Base-by-base conservation (phyloP, 2,113 vertebrate species). In the Cyprinodon brontotheroides region DNA sequence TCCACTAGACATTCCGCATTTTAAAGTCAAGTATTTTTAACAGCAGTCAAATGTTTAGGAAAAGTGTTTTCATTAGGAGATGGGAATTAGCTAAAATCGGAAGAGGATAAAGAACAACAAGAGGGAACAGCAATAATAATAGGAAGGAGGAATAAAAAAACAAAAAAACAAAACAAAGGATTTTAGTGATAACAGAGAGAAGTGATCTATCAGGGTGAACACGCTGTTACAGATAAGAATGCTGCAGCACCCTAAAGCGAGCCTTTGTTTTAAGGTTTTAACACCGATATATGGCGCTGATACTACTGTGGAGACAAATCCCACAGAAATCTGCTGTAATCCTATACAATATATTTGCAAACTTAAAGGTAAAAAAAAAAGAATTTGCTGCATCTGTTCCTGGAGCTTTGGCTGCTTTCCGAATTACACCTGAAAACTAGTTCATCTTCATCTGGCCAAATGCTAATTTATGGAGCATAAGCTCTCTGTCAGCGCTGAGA, bases 391-490 rank as follows among this genome's bases (percentile, higher is more conserved):
- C 22, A 60, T 64, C 74, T 8, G 0, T 73, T 77, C 78, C 77
- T 40, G 8, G 74, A 82, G 70, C 64, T 65, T 61, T 17, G 48
- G 67, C 72, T 20, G 0, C 68, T 77, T 17, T 78, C 64, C 4
- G 41, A 72, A 80, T 70, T 29, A 71, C 15, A 4, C 69, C 75
- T 61, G 48, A 79, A 86, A 88, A 86, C 80, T 83, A 86, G 90
- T 86, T 88, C 89, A 84, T 17, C 83, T 84, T 85, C 80, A 75
- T 82, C 72, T 20, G 77, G 59, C 88, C 91, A 83, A 90, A 90
- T 84, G 89, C 75, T 92, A 86, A 92, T 91, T 93, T 87, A 93
- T 89, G 77, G 6, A 61, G 72, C 78, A 68, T 14, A 45, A 10
- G 59, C 81, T 85, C 76, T 83, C 74, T 80, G n/a, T 85, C 69